Evolutionary conservation across 2,797 vertebrate species (phyloP), one percentile per base, ranked within the genome.

Genomic region (Schizothorax lantsangensis): DNA sequence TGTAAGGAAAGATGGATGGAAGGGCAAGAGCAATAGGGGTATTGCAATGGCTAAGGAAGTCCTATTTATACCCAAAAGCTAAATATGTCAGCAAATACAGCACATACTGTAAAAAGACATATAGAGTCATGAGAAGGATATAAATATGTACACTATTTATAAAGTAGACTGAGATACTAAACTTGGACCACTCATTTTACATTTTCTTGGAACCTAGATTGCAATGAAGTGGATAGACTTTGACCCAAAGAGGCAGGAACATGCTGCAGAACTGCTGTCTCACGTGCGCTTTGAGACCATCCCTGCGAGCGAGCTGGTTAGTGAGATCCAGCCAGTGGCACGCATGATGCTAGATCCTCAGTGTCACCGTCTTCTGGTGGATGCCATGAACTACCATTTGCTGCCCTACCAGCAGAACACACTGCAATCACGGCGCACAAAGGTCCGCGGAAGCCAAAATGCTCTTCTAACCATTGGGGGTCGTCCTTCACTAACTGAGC

Each of bases 381-480:
- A 97, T 38, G 97, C 97, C 83, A 97, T 97, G 96, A 97, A 97
- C 93, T 97, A 97, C 93, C 97, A 97, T 94, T 93, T 97, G 86
- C 95, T 97, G 86, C 97, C 96, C 11, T 93, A 96, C 92, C 96
- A 97, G 93, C 96, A 97, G 90, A 97, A 97, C 90, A 92, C 91
- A 6, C 94, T 97, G 86, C 96, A 97, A 93, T 97, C 96, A 66
- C 89, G 90, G 1, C 96, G 96, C 87, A 96, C 96, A 0, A 95
- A 95, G 85, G 94, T 96, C 83, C 94, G 96, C 10, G 96, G 93
- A 45, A 93, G 95, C n/a, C 95, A 95, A 87, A 94, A 90, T 47
- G 95, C 95, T 2, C 93, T 97, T 87, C 92, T 97, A 62, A 95
- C 94, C 10, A 74, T 95, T 1, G 97, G 97, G 0, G 96, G 96